A percentile compares a stretch with the other conserved stretches of the same genome.
Evolutionary conservation across 2,797 vertebrate species (phyloP).

Genomic region (Typhlichthys subterraneus): DNA sequence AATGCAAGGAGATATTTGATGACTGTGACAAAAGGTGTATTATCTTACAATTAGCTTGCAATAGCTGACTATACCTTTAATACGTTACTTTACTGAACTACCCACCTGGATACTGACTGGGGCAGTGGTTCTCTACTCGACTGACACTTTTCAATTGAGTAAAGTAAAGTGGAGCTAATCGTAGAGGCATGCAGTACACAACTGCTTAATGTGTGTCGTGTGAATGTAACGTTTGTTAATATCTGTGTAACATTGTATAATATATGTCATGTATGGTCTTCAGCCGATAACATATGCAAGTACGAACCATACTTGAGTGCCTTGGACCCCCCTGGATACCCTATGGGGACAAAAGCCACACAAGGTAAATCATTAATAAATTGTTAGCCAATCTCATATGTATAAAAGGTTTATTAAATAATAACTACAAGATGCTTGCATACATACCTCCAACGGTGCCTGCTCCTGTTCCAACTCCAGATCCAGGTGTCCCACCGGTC

Average conservation of each 20-base stretch:
- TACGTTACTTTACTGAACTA: too few relatives aligned
- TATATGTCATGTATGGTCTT: neutral
- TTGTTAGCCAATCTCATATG: neutral
- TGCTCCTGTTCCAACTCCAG: conserved; percentile 54
- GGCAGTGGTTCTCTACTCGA: too few relatives aligned
- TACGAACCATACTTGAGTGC: conserved; percentile 58
- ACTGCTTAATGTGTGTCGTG: neutral
- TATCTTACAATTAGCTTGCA: too few relatives aligned
- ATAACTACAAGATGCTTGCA: conserved; percentile 8
- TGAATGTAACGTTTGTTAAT: neutral
- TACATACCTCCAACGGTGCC: conserved; percentile 42
- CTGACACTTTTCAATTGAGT: too few relatives aligned
- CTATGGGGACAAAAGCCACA: conserved; percentile 31
- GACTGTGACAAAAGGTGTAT: too few relatives aligned
- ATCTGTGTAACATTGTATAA: neutral
- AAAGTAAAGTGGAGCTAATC: too few relatives aligned
- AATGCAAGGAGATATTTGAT: too few relatives aligned
- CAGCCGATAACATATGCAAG: neutral
- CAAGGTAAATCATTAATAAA: neutral
- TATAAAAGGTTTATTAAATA: neutral
- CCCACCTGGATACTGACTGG: too few relatives aligned
- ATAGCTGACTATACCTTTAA: too few relatives aligned
- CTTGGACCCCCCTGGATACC: conserved; percentile 56
- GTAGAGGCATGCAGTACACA: too few relatives aligned
- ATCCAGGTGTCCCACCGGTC: conserved; percentile 34